Base-by-base conservation (phyloP, 2,113 vertebrate species). In the Ctenomys sociabilis region DNA sequence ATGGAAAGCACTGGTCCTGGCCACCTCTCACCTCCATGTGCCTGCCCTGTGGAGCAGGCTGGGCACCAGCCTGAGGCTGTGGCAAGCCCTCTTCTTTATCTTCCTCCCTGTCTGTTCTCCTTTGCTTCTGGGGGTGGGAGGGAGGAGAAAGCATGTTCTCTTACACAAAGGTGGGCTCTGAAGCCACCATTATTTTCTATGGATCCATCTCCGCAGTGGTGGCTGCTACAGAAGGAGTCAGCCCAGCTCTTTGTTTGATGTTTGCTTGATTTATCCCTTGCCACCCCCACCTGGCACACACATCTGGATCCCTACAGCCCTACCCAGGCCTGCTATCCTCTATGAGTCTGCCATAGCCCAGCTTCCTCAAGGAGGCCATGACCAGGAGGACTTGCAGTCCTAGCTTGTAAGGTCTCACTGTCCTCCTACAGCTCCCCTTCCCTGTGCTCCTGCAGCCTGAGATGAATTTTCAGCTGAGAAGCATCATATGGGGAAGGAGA, bases 31-130 rank as follows among this genome's bases (percentile, higher is more conserved):
- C 7, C 12, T 3, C 13, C 13, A 1, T 2, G 35, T 21, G 0
- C 30, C 16, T 45, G 32, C 13, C 14, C 17, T 37, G 4, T 2
- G 7, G 8, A 40, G 3, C 7, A 8, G 57, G 49, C 54, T 52
- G 66, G 26, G n/a, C 0, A 3, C 4, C 7, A 43, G 59, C 37
- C 35, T 52, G 4, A 13, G n/a, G 5, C 6, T 4, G 7, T 5
- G 1, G 19, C 16, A 1, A 2, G 5, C 11, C 40, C 10, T 7
- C 21, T 45, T 24, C 22, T 0, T 24, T 0, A 13, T 24, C 17
- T 21, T 57, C 32, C 64, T 61, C 4, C 2, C 2, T 24, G 1
- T 11, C 45, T 30, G 35, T 70, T 32, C 57, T 45, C 26, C 32
- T 40, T 30, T 77, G 63, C 3, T 68, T 14, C 2, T 37, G 26